Base-by-base conservation (phyloP, 2,797 vertebrate genomes). In the Calcarius lapponicus region DNA sequence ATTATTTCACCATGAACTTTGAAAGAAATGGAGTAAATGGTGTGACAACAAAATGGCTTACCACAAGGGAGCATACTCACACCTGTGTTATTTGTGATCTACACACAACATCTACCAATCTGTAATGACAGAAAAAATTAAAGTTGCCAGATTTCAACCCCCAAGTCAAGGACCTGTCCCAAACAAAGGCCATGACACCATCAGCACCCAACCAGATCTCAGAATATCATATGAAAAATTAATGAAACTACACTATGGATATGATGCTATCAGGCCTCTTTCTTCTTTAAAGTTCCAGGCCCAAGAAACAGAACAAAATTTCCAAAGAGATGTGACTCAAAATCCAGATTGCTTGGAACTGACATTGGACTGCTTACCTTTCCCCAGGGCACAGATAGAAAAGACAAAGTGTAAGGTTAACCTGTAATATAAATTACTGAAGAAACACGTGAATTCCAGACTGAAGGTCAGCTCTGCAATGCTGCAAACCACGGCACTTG, bases 11-110 rank as follows among this genome's bases (percentile, higher is more conserved):
- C 8, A 54, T 71, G 90, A 94, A 95, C 94, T 95, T 95, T 60
- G 80, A 90, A 90, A 94, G 80, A 94, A 96, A 95, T 64, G 3
- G 51, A 88, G 67, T 65, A 84, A 94, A 80, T 48, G 17, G 61
- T 73, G 74, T 60, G 92, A 95, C 94, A 94, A 92, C 43, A 94
- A 93, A 95, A 95, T 97, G 95, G 90, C 94, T 95, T 97, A 95
- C 96, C 96, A 97, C 96, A 97, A 97, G 96, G 80, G 96, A 97
- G 96, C 96, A 97, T 97, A 97, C 96, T 95, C 96, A 96, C 80
- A 95, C 95, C 92, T 96, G 92, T 57, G n/a, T 94, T 93, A 94
- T 87, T 90, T 92, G 72, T 51, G 66, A 90, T 87, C 90, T 71
- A 47, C 51, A 60, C 74, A 84, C 82, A 51, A 0, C 1, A 86